Base-by-base conservation (phyloP, 2,888 invertebrate genomes). In the Bellardia bayeri region DNA sequence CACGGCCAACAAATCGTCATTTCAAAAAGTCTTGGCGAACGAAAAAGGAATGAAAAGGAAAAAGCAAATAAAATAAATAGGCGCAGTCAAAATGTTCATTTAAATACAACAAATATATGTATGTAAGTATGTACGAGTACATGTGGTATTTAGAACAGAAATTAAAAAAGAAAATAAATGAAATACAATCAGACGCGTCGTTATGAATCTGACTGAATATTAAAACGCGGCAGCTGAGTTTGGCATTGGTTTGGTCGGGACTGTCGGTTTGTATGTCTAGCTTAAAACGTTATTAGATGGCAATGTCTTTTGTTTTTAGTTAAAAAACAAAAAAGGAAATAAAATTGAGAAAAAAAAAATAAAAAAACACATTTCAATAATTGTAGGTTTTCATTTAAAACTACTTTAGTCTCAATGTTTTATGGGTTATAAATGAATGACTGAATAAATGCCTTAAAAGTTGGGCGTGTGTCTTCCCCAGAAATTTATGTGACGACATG, bases 361-460 rank as follows among this genome's bases (percentile, higher is more conserved):
- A n/a, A 30, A 75, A 69, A 87, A 85, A 87, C 92, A 92, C 92
- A 91, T 92, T 92, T 92, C 90, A 91, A 91, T 92, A 92, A 92
- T 92, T 92, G 91, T 90, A 90, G 92, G 92, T 90, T 92, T 90
- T 87, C 84, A 85, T 83, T 69, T n/a, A 82, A 79, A 71, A 85
- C 63, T 56, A 63, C 74, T 87, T 86, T 69, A 75, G 64, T 75
- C 80, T 66, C 11, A 69, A 75, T 61, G 42, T 54, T 58, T 56
- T 40, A 8, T 58, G 40, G 13, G 61, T 76, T 79, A 45, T 45
- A 51, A 74, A 78, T 64, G 68, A 82, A 74, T 79, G 54, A 66
- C 49, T 61, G 78, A 51, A 72, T 69, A 49, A 71, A 82, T 80
- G 87, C 37, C 82, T 84, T 87, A 87, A 85, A 85, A 79, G 85